Conservation (phyloP, 2,888 invertebrate species). For the Dryocosmus kuriphilus region DNA sequence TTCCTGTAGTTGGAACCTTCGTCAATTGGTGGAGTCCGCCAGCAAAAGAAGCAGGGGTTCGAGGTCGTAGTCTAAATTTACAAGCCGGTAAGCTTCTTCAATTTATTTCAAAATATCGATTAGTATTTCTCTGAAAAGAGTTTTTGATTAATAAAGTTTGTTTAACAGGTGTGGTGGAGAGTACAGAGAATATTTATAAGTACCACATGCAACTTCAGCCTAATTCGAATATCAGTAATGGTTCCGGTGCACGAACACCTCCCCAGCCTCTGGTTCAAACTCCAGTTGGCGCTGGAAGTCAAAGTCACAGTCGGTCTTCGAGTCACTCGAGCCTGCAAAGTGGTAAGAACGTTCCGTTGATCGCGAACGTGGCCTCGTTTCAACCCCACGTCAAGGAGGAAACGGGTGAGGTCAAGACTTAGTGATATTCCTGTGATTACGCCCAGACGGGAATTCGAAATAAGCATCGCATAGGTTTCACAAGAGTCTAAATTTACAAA, state of each 20-base stretch:
- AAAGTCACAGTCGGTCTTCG: conserved; percentile 83
- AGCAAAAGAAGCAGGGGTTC: conserved; percentile 86
- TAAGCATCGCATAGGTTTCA: not conserved
- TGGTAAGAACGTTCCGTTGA: conserved; percentile 67
- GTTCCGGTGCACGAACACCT: conserved; percentile 82
- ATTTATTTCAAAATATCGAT: not conserved
- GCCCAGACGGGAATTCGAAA: not conserved
- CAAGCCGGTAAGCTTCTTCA: conserved; percentile 74
- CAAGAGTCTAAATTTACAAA: not conserved
- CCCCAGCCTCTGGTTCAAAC: conserved; percentile 86
- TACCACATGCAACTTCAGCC: conserved; percentile 89
- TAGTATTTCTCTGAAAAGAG: not conserved
- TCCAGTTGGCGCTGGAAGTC: conserved; percentile 80
- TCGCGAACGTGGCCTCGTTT: conserved; percentile 58
- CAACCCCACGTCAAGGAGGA: conserved; percentile 70
- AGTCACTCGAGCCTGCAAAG: conserved; percentile 79
- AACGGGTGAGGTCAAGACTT: conserved; percentile 63
- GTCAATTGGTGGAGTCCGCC: conserved; percentile 98
- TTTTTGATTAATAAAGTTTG: conserved; percentile 38
- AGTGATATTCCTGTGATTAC: conserved; percentile 56
- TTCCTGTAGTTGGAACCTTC: conserved; percentile 95
- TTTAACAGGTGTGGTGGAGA: conserved; percentile 87
- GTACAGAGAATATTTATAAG: conserved; percentile 89
- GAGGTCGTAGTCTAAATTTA: conserved; percentile 90
- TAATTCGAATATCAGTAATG: conserved; percentile 78